phyloP scores from a whole-genome alignment of 2,113 vertebrate genomes.

The Nettapus auritus region DNA sequence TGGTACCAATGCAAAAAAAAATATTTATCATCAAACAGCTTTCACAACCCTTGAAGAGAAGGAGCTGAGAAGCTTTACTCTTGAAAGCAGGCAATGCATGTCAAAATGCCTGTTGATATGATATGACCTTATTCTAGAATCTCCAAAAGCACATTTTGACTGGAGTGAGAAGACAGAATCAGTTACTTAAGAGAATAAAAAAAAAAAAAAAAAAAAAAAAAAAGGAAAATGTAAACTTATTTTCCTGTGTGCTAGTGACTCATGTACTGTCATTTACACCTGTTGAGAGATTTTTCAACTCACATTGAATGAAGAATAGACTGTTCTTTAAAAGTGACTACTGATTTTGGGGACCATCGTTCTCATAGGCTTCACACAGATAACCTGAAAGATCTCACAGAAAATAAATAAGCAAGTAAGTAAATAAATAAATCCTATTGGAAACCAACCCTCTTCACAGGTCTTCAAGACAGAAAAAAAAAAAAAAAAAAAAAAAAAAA shows the following conservation, averaged over 20 bases:
- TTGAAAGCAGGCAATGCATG: not conserved
- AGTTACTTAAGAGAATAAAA: not conserved
- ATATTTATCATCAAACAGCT: not conserved
- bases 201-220: not conserved
- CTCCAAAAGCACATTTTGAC: not conserved
- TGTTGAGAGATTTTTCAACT: not conserved
- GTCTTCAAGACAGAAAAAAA: not conserved
- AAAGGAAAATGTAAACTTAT: not conserved
- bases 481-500: not conserved
- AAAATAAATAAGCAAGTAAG: not conserved
- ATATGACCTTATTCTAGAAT: not conserved
- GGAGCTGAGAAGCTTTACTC: not conserved
- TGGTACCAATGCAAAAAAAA: not conserved
- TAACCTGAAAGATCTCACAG: not conserved
- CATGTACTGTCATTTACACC: not conserved
- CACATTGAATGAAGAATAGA: not conserved
- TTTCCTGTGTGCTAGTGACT: not conserved
- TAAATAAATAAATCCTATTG: not conserved
- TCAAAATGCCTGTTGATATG: not conserved
- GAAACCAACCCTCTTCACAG: not conserved
- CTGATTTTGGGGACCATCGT: not conserved
- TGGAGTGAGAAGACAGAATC: not conserved
- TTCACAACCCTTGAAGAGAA: not conserved
- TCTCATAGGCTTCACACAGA: not conserved
- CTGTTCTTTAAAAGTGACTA: not conserved